A percentile compares a stretch with the other conserved stretches of the same genome.
Conservation (phyloP, 1,140 invertebrate species). For the Zaprionus ghesquierei region DNA sequence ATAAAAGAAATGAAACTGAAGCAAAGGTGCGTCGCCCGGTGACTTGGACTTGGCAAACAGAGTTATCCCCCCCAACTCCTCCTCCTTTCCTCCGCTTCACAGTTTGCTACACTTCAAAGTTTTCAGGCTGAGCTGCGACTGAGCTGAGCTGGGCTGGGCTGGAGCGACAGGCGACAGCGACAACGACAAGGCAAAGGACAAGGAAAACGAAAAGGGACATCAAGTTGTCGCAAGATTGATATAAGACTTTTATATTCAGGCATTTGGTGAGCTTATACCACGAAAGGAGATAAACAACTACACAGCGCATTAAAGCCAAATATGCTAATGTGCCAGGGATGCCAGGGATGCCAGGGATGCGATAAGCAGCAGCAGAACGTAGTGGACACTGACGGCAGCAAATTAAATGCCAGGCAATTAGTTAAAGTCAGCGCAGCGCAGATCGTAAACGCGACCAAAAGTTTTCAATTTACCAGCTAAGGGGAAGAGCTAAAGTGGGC, state of each 20-base stretch:
- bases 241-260: slow-evolving; percentile 79
- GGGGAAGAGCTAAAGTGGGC: background rate
- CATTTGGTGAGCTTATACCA: slow-evolving; percentile 71
- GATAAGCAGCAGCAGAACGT: background rate
- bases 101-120: slow-evolving; percentile 2
- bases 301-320: slow-evolving; percentile 65
- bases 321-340: slow-evolving; percentile 68
- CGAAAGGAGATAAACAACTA: slow-evolving; percentile 57
- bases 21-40: slow-evolving; percentile 62
- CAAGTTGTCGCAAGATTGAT: slow-evolving; percentile 70
- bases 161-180: slow-evolving; percentile 30
- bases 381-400: slow-evolving; percentile 46
- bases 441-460: slow-evolving; percentile 67
- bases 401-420: slow-evolving; percentile 60
- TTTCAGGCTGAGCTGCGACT: background rate
- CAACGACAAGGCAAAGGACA: slow-evolving; percentile 24
- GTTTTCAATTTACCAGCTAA: slow-evolving; percentile 68
- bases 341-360: background rate
- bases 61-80: background rate
- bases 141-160: background rate
- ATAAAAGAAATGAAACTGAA: slow-evolving; percentile 11
- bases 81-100: background rate
- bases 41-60: slow-evolving; percentile 43
- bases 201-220: slow-evolving; percentile 50
- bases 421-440: slow-evolving; percentile 36